Base-by-base conservation (phyloP, 2,113 vertebrate species). In the Bufo gargarizans region DNA sequence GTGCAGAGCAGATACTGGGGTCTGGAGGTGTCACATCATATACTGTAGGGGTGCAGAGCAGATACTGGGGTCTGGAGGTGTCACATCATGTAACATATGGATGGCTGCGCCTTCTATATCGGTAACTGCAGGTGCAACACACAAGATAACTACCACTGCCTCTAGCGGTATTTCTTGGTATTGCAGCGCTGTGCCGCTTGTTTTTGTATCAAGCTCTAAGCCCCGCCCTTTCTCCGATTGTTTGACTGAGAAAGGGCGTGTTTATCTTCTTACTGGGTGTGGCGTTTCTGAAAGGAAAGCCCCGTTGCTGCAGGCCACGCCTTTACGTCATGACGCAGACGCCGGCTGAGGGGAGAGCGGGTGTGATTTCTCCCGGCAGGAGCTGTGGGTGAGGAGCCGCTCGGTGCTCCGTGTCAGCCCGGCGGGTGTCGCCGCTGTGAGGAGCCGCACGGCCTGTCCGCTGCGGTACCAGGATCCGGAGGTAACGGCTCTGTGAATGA, bases 241-340 rank as follows among this genome's bases (percentile, higher is more conserved):
- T 45, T 45, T 61, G 11, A 1, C 11, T 3, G 13, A 11, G 4
- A 13, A 33, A 2, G 49, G 84, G 84, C 71, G 74, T 59, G 45
- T 61, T 4, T 33, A 53, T 12, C 14, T 20, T 4, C 7, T 7
- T 0, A 3, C 1, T 12, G 61, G 19, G 59, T 33, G 76, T 17
- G 43, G 47, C 8, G 4, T 55, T 8, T 12, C 14, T 17, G 17
- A 20, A 4, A 49, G 49, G 10, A 6, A 16, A 20, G 9, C 77
- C 16, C 50, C 4, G 4, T 7, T 1, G 11, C 0, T n/a, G 50
- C 47, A 47, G 22, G 33, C 7, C 61, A n/a, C 86, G 22, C 49
- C 63, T 43, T 8, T 56, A 55, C 86, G 86, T 87, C 14, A 17
- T 87, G 77, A 87, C 86, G 86, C 13, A 56, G 56, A 69, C 77